Evolutionary conservation across 2,797 vertebrate species (phyloP).

Genomic region (Typhlichthys eigenmanni): DNA sequence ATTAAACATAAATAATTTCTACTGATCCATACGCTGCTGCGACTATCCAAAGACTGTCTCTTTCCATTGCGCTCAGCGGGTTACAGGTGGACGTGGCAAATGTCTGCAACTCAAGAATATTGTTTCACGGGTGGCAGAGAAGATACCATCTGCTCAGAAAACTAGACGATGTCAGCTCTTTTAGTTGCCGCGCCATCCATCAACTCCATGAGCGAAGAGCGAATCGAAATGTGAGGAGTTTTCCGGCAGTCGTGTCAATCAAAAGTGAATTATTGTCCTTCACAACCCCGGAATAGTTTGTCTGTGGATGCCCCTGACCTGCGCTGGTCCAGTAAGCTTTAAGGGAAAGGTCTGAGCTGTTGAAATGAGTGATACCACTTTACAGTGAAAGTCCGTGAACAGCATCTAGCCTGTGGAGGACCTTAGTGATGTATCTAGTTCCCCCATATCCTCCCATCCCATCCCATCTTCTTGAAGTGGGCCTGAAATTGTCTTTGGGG

Average conservation of each 20-base stretch:
- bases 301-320: slow-evolving; percentile 16
- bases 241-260: not conserved
- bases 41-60: too few relatives aligned
- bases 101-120: too few relatives aligned
- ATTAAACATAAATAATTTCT: not conserved
- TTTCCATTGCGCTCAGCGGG: not conserved
- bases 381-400: too few relatives aligned
- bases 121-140: not conserved
- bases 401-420: too few relatives aligned
- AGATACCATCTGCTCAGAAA: not conserved
- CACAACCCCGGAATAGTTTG: not conserved
- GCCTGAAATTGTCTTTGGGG: too few relatives aligned
- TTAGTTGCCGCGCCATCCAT: not conserved
- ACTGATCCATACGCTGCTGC: not conserved
- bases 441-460: slow-evolving; percentile 2
- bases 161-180: not conserved
- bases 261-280: slow-evolving; percentile 2
- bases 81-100: not conserved
- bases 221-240: not conserved
- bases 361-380: slow-evolving; percentile 26
- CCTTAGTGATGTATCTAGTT: not conserved
- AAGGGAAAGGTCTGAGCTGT: slow-evolving; percentile 34
- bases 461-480: too few relatives aligned
- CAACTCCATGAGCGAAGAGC: not conserved
- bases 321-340: slow-evolving; percentile 3